Conservation (phyloP, 1,140 invertebrate species). For the Chelonus insularis region DNA sequence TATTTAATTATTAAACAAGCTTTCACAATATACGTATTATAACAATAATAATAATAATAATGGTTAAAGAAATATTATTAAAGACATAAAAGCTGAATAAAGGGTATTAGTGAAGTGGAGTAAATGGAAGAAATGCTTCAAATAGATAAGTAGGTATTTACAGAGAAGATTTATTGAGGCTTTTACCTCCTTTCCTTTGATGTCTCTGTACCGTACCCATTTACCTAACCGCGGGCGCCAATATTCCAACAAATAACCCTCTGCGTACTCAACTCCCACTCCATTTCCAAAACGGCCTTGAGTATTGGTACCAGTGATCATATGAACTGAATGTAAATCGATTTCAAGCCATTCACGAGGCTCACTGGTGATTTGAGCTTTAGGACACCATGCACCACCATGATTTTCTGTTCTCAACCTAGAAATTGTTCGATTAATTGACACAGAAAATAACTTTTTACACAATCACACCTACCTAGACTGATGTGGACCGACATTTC, state of each 20-base stretch:
- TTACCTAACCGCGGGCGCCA: slow-evolving; percentile 70
- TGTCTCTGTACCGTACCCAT: slow-evolving; percentile 74
- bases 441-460: not conserved
- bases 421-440: slow-evolving; percentile 23
- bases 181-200: slow-evolving; percentile 71
- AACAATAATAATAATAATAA: not conserved
- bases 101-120: not conserved
- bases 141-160: slow-evolving; percentile 16
- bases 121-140: slow-evolving; percentile 11
- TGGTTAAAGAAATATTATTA: not conserved
- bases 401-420: slow-evolving; percentile 77
- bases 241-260: slow-evolving; percentile 79
- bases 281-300: slow-evolving; percentile 87
- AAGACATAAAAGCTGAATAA: not conserved
- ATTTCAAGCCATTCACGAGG: slow-evolving; percentile 80
- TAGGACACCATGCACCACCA: slow-evolving; percentile 86
- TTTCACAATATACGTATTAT: not conserved
- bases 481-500: slow-evolving; percentile 72
- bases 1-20: not conserved
- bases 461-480: too few relatives aligned
- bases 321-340: slow-evolving; percentile 71
- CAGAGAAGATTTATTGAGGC: slow-evolving; percentile 17
- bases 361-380: slow-evolving; percentile 71
- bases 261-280: slow-evolving; percentile 77
- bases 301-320: slow-evolving; percentile 80